These are phyloP conservation scores for Sylvia borin DNA, from an alignment of 2,797 vertebrate genomes.

Conservation along the genomic window DNA sequence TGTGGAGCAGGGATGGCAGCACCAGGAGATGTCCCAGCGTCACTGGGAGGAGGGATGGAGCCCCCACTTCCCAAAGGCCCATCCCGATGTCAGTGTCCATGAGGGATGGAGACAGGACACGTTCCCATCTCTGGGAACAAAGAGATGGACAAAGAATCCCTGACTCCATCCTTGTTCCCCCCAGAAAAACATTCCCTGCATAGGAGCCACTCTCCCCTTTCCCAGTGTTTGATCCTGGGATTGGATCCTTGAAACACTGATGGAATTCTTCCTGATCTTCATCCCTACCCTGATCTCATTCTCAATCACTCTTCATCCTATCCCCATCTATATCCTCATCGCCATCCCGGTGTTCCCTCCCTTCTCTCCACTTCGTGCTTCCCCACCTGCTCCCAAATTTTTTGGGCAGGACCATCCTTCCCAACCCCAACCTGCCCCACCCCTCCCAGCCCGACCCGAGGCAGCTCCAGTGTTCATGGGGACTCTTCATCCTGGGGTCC, in stretches of 20 bases:
- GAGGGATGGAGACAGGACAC: not conserved
- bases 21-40: not conserved
- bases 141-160: not conserved
- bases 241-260: accelerated
- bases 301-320: not conserved
- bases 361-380: not conserved
- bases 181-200: not conserved
- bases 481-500: not conserved
- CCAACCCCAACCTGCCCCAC: not conserved
- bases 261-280: not conserved
- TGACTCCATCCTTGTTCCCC: not conserved
- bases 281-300: not conserved
- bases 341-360: accelerated
- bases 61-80: not conserved
- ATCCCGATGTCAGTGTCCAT: accelerated
- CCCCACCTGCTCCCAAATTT: not conserved
- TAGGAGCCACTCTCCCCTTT: not conserved
- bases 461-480: not conserved
- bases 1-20: not conserved
- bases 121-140: not conserved
- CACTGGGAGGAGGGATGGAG: not conserved
- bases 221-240: not conserved
- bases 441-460: accelerated
- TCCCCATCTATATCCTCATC: no score
- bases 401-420: not conserved